phyloP scores from a whole-genome alignment of 2,888 invertebrate species.

The Eupithecia abbreviata region DNA sequence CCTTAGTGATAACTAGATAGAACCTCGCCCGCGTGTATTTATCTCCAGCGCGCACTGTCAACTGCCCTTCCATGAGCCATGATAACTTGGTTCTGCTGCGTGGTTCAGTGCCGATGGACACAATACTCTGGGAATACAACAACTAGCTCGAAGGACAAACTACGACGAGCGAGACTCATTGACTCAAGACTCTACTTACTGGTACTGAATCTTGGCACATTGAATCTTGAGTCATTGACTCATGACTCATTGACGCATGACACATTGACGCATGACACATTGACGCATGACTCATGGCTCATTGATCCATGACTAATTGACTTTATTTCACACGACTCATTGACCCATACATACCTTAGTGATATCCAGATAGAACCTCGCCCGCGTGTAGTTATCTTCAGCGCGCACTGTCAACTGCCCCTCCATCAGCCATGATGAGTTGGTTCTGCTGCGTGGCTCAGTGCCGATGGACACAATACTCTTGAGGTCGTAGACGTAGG shows the following conservation, averaged over 20 bases:
- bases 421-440: constrained; percentile 68
- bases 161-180: too few species aligned
- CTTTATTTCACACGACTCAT: neutral
- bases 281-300: neutral
- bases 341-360: constrained; percentile 61
- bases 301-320: neutral
- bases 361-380: constrained; percentile 60
- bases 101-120: constrained; percentile 61
- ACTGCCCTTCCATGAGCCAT: constrained; percentile 67
- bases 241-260: neutral
- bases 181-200: too few species aligned
- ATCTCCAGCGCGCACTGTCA: constrained; percentile 62
- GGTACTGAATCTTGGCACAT: too few species aligned
- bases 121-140: constrained; percentile 52
- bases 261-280: neutral
- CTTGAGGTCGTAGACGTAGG: constrained; percentile 65
- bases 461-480: constrained; percentile 66
- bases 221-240: neutral
- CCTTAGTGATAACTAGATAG: constrained; percentile 64
- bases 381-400: constrained; percentile 65
- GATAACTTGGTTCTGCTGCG: constrained; percentile 59
- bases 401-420: constrained; percentile 61
- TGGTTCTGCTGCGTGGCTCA: constrained; percentile 56
- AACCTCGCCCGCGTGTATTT: constrained; percentile 64
- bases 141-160: too few species aligned